Evolutionary conservation across 2,888 invertebrate genomes (phyloP), one percentile per base, ranked within the genome.

Genomic region (Melikaiella ostensackeni): DNA sequence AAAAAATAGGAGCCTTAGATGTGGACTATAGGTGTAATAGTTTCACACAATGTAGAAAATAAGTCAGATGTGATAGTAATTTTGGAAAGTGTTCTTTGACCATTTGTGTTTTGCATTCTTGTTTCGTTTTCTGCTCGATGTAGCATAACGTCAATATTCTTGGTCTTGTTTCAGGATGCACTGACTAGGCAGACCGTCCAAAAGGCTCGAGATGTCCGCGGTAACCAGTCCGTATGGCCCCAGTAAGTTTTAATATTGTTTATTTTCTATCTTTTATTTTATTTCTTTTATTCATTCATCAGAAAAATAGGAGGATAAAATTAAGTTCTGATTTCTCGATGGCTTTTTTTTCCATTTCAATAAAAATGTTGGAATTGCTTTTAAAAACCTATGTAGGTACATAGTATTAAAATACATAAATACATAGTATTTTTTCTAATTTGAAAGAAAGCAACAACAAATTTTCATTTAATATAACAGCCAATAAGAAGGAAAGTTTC

Each of bases 161-260:
- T 30, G 24, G 76, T 82, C 82, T 62, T 86, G 86, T 91, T 91
- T 63, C 87, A 91, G 91, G 81, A 90, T 90, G 90, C 87, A 86
- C 84, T 91, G 90, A 90, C 83, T 82, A 84, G 84, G 82, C 82
- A 82, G 85, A 81, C 82, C 83, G 82, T 80, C 82, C 79, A 78
- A 81, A 79, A 87, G 85, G 85, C 85, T 88, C 89, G 91, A 89
- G 87, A 91, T 91, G 91, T 91, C 91, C 84, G 90, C 91, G 86
- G 91, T 91, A 86, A 91, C 91, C 85, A 91, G 91, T 87, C 91
- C 91, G 84, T 91, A 91, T 90, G 91, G 91, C 88, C 91, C 90
- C 85, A 90, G 91, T 91, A 88, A 91, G 91, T 88, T 83, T 77
- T 19, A 62, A 46, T 74, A 59, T 59, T 75, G 63, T 74, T 59